Conservation (phyloP, 2,888 invertebrate genomes). For the Tetragnatha montana region DNA sequence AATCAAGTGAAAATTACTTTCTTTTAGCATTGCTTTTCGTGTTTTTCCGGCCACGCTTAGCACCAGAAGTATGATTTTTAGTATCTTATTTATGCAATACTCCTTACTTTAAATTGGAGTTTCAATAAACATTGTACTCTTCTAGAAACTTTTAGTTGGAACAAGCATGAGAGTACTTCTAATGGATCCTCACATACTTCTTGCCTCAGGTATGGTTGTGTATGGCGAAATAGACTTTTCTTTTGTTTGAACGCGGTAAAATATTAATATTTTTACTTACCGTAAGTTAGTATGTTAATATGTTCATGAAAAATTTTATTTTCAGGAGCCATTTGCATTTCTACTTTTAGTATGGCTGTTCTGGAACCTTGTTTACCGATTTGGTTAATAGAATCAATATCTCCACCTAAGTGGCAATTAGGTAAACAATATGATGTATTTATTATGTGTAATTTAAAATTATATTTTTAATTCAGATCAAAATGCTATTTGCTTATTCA, state of each 20-base stretch:
- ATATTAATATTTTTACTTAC: too few relatives aligned
- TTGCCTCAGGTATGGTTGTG: slow-evolving; percentile 71
- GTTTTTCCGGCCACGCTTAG: slow-evolving; percentile 52
- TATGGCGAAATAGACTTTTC: neutral
- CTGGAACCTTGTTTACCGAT: slow-evolving; percentile 89
- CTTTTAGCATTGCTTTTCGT: slow-evolving; percentile 45
- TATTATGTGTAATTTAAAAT: neutral
- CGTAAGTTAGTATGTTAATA: too few relatives aligned
- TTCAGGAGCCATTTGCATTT: slow-evolving; percentile 83
- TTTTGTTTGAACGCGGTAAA: neutral
- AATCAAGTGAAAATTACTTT: slow-evolving; percentile 6
- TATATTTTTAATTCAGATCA: neutral
- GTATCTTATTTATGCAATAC: neutral
- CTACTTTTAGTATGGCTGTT: slow-evolving; percentile 88
- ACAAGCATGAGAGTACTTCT: slow-evolving; percentile 63
- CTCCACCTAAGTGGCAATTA: slow-evolving; percentile 77
- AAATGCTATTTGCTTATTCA: neutral
- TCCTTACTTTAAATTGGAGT: neutral
- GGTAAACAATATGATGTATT: slow-evolving; percentile 75
- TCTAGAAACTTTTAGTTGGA: slow-evolving; percentile 57
- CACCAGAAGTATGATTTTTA: slow-evolving; percentile 56
- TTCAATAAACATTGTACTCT: neutral
- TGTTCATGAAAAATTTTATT: too few relatives aligned
- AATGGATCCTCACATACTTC: slow-evolving; percentile 66
- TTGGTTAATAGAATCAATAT: slow-evolving; percentile 84